Base-by-base conservation (phyloP, 2,113 vertebrate genomes). In the Indicator maculatus region DNA sequence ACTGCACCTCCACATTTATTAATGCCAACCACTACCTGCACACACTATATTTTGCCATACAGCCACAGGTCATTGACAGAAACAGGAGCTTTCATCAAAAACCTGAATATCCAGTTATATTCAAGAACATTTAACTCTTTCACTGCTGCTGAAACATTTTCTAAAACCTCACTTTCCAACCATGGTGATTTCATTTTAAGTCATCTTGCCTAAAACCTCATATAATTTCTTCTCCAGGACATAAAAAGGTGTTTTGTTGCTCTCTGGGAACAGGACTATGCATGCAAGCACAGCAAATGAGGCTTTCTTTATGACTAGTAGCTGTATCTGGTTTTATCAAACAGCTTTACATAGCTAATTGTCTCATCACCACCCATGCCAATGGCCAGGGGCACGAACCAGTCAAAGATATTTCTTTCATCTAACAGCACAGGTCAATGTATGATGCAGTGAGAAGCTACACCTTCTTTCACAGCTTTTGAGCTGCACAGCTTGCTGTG, bases 121-220 rank as follows among this genome's bases (percentile, higher is more conserved):
- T 83, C 63, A 94, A 61, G 55, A 86, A 66, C 58, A 88, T 66
- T 23, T 27, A 87, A 93, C 69, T 73, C 78, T 86, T 84, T 95
- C 79, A 83, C 44, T 78, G 20, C 8, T 73, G 71, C 11, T 69
- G 83, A 86, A 60, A 55, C 8, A 31, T 75, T 86, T 85, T 12
- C 36, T 33, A 65, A 87, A 74, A 44, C 15, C 5, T 52, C 38
- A 74, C 17, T 7, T 94, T 88, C 11, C 75, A 91, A 52, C 33
- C 76, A 69, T 39, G 59, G 66, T 8, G 11, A 24, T 70, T 74
- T 20, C 8, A 86, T 95, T 79, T 92, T 93, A 93, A 95, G 74
- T 71, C 86, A 55, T 71, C 41, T 90, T 77, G 50, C 86, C 47
- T 93, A 95, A 92, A 60, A 82, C 11, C 45, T 20, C 11, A 89